phyloP scores from a whole-genome alignment of 1,140 invertebrate genomes.

The Bombus superbus region DNA sequence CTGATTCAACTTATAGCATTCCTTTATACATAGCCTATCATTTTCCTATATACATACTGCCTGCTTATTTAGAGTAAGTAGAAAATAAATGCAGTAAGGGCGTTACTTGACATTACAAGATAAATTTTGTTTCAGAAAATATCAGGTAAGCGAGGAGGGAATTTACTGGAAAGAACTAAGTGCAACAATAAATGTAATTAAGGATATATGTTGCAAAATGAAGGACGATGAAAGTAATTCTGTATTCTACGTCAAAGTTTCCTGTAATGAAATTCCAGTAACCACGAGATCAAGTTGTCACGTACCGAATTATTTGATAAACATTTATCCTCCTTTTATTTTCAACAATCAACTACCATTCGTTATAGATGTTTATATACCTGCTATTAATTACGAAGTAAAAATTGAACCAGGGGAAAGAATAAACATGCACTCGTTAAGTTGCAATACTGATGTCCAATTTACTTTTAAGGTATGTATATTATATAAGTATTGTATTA shows the following conservation, averaged over 20 bases:
- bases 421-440: slow-evolving; percentile 87
- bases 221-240: slow-evolving; percentile 84
- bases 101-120: not conserved
- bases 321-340: slow-evolving; percentile 88
- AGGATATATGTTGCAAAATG: slow-evolving; percentile 86
- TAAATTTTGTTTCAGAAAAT: slow-evolving; percentile 82
- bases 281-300: slow-evolving; percentile 72
- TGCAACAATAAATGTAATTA: slow-evolving; percentile 84
- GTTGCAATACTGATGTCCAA: slow-evolving; percentile 84
- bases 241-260: slow-evolving; percentile 86
- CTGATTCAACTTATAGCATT: slow-evolving; percentile 89
- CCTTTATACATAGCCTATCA: slow-evolving; percentile 92
- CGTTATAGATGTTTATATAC: slow-evolving; percentile 85
- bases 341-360: slow-evolving; percentile 91
- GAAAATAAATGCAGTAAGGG: not conserved
- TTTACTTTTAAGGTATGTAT: slow-evolving; percentile 85
- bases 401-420: slow-evolving; percentile 89
- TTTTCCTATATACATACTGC: slow-evolving; percentile 89
- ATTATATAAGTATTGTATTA: not conserved
- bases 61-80: slow-evolving; percentile 89
- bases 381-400: slow-evolving; percentile 82
- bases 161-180: slow-evolving; percentile 93
- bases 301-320: slow-evolving; percentile 89
- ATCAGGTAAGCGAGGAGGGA: slow-evolving; percentile 87
- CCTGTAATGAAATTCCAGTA: slow-evolving; percentile 80